Base-by-base conservation (phyloP, 2,888 invertebrate species). In the Leptinotarsa peninsularis region DNA sequence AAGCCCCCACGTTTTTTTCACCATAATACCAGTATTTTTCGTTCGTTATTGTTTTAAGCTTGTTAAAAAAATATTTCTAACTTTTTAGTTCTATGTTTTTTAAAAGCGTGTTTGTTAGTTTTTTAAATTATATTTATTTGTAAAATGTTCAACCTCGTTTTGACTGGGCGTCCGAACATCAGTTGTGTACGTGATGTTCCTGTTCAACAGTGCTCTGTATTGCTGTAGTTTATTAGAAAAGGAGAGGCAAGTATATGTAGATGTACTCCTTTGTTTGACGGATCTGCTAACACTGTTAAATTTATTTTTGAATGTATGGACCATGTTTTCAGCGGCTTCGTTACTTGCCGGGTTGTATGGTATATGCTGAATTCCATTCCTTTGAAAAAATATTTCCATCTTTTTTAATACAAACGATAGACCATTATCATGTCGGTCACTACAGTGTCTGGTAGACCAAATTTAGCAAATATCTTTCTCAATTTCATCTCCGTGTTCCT, bases 391-490 rank as follows among this genome's bases (percentile, higher is more conserved):
- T 4, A 4, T 21, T 23, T 18, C 17, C 23, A 67, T 49, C 15
- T 23, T 23, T 13, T 67, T 27, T 10, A 52, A 67, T 13, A 50
- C 23, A 13, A 67, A 52, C 4, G 49, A 52, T 21, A 13, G 14
- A 17, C 49, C 49, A 21, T 67, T 52, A 23, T 23, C 23, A 2
- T 23, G 50, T 67, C 67, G 21, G 50, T 50, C 2, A 82, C 80
- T 43, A 82, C 49, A 13, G 67, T 27, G 23, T 77, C 68, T 43
- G 79, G 80, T 21, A 81, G 54, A 23, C 79, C 80, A 67, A 73
- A 80, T 69, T 15, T 68, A 7, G 60, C n/a, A 50, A 73, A 73
- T 14, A 73, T 21, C 49, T 58, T 7, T 50, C n/a, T 68, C 17
- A 68, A 15, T 23, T 50, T 27, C 23, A 7, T 21, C 49, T 71